Conservation (phyloP, 2,113 vertebrate species). For the Gracilinanus agilis region DNA sequence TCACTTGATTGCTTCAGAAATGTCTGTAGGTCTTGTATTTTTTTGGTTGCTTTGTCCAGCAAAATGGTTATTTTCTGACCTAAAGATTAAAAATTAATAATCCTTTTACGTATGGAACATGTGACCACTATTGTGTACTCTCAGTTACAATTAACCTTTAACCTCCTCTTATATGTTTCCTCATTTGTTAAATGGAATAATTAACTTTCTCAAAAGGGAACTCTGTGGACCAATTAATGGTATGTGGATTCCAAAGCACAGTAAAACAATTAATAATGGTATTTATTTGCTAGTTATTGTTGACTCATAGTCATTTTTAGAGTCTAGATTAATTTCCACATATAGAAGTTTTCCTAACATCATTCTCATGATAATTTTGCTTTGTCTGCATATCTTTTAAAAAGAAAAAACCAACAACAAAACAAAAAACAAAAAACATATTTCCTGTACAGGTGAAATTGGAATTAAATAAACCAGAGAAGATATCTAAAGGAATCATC, state of each 20-base stretch:
- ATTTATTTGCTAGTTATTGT: constrained; percentile 55
- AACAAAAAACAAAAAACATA: not conserved
- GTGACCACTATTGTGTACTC: not conserved
- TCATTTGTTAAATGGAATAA: constrained; percentile 4
- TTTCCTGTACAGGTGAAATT: constrained; percentile 29
- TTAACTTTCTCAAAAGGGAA: constrained; percentile 55
- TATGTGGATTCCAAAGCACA: constrained; percentile 44
- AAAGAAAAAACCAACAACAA: not conserved
- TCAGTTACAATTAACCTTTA: constrained; percentile 25
- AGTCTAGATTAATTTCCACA: not conserved
- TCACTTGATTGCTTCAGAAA: not conserved
- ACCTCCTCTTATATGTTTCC: constrained; percentile 43
- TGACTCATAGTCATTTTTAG: constrained; percentile 31
- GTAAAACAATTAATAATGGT: constrained; percentile 39
- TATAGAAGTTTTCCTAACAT: not conserved
- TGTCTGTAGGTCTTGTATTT: not conserved
- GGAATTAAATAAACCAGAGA: constrained; percentile 23
- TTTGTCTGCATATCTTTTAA: constrained; percentile 5
- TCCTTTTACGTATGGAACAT: constrained; percentile 19
- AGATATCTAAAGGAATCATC: not conserved
- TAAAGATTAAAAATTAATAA: constrained; percentile 45
- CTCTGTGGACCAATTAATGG: constrained; percentile 25
- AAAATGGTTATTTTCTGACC: not conserved
- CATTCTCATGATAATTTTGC: constrained; percentile 21
- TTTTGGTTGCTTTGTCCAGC: not conserved